Conservation (phyloP, 1,140 invertebrate species). For the Scaptomyza graminum region DNA sequence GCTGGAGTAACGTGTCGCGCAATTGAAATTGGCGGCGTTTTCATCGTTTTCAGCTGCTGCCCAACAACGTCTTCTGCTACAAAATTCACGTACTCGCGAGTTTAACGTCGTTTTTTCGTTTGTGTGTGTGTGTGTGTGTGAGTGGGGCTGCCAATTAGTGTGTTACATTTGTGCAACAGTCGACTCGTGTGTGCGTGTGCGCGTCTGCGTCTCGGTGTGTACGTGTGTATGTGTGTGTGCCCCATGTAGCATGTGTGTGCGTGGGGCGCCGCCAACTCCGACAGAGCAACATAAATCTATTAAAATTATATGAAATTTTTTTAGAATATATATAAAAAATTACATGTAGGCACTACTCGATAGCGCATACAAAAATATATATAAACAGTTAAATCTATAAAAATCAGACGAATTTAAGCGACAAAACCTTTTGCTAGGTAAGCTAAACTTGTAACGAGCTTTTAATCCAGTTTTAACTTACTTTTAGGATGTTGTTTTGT, state of each 20-base stretch:
- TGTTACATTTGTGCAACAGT: constrained; percentile 54
- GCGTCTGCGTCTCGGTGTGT: constrained; percentile 3
- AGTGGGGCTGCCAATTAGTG: constrained; percentile 58
- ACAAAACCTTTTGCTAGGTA: constrained; percentile 33
- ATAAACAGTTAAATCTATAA: background rate
- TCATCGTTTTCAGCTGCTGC: constrained; percentile 44
- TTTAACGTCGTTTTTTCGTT: constrained; percentile 13
- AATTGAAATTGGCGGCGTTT: constrained; percentile 68
- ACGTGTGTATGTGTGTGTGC: constrained; percentile 15
- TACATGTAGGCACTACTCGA: background rate
- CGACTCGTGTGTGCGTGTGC: constrained; percentile 27
- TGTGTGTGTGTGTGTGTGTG: constrained; percentile 25
- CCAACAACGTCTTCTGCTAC: constrained; percentile 6
- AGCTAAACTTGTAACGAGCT: constrained; percentile 41
- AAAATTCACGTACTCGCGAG: constrained; percentile 38
- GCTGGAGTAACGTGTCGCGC: constrained; percentile 75
- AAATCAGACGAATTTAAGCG: background rate
- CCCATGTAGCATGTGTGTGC: constrained; percentile 29
- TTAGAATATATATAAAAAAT: background rate
- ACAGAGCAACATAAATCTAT: constrained; percentile 25
- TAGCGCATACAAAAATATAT: background rate
- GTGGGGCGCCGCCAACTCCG: constrained; percentile 27
- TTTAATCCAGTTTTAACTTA: constrained; percentile 37
- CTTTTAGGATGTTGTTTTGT: background rate
- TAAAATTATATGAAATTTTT: constrained; percentile 8